Evolutionary conservation across 2,888 invertebrate genomes (phyloP).

Genomic region (Ophion ventricosus): DNA sequence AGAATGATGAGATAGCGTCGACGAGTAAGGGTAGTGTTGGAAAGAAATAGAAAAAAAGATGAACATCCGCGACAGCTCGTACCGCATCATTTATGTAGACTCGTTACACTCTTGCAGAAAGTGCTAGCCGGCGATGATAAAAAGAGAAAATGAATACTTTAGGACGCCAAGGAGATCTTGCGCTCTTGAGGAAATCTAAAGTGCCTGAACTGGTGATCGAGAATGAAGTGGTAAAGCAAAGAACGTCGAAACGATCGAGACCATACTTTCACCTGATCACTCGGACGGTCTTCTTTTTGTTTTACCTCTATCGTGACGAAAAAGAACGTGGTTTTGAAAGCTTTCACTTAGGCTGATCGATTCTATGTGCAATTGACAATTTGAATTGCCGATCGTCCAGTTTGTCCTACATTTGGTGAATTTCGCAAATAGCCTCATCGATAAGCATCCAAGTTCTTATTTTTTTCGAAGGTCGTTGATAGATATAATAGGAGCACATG

Average conservation of each 20-base stretch:
- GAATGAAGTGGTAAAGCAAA: neutral
- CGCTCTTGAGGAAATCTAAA: conserved; percentile 34
- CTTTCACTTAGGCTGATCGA: conserved; percentile 9
- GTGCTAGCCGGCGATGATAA: conserved; percentile 10
- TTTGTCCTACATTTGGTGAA: neutral
- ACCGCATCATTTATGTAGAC: conserved; percentile 23
- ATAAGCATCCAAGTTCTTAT: conserved; percentile 1
- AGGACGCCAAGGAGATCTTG: conserved; percentile 25
- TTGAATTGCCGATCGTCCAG: neutral
- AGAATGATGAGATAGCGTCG: neutral
- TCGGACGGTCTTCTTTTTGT: neutral
- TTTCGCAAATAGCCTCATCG: neutral
- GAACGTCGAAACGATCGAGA: conserved; percentile 17
- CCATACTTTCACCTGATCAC: neutral
- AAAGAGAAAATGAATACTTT: conserved; percentile 22
- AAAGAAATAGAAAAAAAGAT: conserved; percentile 1
- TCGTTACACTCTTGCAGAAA: conserved; percentile 24
- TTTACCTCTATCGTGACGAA: neutral
- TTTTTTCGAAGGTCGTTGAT: neutral
- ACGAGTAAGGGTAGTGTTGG: neutral
- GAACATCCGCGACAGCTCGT: conserved; percentile 3
- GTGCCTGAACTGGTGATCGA: conserved; percentile 20
- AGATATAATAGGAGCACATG: neutral
- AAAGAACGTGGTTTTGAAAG: neutral
- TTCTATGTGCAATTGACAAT: conserved; percentile 4